Evolutionary conservation across 2,888 invertebrate species (phyloP).

Genomic region (Hypomecis atomaria): DNA sequence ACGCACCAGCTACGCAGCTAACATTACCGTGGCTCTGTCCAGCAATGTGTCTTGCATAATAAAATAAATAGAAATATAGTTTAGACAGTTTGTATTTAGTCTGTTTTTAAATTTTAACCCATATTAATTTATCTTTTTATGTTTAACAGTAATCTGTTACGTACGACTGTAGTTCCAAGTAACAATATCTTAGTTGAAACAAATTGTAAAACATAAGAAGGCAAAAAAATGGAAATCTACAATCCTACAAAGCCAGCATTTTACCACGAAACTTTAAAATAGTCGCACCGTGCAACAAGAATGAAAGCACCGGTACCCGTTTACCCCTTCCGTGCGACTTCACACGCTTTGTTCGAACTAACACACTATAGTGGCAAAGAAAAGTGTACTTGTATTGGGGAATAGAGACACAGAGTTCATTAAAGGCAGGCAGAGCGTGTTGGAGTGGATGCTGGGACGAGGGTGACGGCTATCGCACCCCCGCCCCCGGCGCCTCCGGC

Average conservation of each 20-base stretch:
- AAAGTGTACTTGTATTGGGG: constrained; percentile 81
- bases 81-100: no score
- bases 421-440: constrained; percentile 81
- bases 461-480: constrained; percentile 60
- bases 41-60: no score
- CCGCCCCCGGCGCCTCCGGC: constrained; percentile 39
- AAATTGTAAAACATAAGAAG: no score
- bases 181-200: no score
- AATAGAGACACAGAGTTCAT: constrained; percentile 83
- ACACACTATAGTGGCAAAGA: constrained; percentile 78
- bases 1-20: no score
- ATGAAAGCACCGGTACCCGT: constrained; percentile 66
- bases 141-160: no score
- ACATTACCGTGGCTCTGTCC: no score
- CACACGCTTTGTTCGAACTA: constrained; percentile 77
- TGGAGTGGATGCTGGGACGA: constrained; percentile 72
- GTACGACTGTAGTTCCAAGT: no score
- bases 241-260: neutral
- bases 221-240: neutral
- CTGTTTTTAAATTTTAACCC: no score
- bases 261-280: constrained; percentile 49
- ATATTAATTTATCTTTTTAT: no score
- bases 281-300: constrained; percentile 67
- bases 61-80: no score
- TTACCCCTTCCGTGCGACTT: constrained; percentile 74